Conservation (phyloP, 1,140 invertebrate genomes). For the Saccostrea echinata region DNA sequence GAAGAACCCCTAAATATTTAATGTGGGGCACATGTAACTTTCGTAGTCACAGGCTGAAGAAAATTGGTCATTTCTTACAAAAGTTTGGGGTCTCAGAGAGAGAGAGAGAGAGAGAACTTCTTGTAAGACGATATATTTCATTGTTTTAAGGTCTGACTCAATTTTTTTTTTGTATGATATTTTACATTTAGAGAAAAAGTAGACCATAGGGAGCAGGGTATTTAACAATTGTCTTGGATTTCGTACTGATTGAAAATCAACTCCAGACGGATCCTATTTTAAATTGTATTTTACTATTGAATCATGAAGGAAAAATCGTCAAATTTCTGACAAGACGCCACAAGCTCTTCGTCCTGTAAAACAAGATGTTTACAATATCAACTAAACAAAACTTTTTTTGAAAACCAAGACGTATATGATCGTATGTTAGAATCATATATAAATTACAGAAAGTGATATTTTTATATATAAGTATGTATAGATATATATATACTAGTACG, state of each 20-base stretch:
- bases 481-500: no score
- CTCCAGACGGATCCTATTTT: not conserved
- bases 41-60: not conserved
- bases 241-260: not conserved
- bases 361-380: not conserved
- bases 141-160: not conserved
- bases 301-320: not conserved
- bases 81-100: not conserved
- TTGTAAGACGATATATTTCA: not conserved
- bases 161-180: not conserved
- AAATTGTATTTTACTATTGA: not conserved
- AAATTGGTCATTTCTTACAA: not conserved
- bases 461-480: no score
- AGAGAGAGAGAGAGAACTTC: not conserved
- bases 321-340: not conserved
- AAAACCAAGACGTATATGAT: not conserved
- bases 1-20: not conserved
- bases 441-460: no score
- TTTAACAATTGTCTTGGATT: not conserved
- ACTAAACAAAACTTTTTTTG: not conserved
- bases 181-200: not conserved
- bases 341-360: not conserved
- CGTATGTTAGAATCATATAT: no score
- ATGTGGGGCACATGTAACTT: not conserved
- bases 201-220: not conserved